These are phyloP conservation scores for Chrysomela aeneicollis DNA, from an alignment of 2,888 invertebrate species.

Conservation along the genomic window DNA sequence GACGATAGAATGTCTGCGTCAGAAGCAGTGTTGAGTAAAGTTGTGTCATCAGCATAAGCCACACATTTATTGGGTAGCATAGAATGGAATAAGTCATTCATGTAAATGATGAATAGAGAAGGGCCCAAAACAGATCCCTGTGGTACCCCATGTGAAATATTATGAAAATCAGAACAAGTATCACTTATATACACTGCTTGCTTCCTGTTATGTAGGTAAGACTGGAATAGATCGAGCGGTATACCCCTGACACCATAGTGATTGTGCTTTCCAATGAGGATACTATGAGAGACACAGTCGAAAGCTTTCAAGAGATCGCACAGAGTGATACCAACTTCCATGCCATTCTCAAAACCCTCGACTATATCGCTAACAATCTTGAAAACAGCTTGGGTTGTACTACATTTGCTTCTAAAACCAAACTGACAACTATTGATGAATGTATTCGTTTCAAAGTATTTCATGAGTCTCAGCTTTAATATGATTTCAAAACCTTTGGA, in stretches of 20 bases:
- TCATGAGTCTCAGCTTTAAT: conserved; percentile 1
- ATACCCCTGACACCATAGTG: not conserved
- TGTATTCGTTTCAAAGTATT: conserved; percentile 8
- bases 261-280: not conserved
- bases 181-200: no score
- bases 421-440: conserved; percentile 11
- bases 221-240: not conserved
- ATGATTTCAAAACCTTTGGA: not conserved
- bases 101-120: no score
- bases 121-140: no score
- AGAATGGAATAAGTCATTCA: no score
- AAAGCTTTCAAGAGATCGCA: conserved; percentile 19
- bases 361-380: conserved; percentile 8
- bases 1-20: no score
- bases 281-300: conserved; percentile 14
- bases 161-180: no score
- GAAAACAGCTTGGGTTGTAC: no score
- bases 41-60: no score
- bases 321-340: conserved; percentile 13
- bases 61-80: no score
- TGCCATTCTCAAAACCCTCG: conserved; percentile 9
- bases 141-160: no score
- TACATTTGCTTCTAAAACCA: conserved; percentile 7
- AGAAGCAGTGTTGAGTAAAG: no score
- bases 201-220: no score